Base-by-base conservation (phyloP, 2,113 vertebrate species). In the Gymnogyps californianus region DNA sequence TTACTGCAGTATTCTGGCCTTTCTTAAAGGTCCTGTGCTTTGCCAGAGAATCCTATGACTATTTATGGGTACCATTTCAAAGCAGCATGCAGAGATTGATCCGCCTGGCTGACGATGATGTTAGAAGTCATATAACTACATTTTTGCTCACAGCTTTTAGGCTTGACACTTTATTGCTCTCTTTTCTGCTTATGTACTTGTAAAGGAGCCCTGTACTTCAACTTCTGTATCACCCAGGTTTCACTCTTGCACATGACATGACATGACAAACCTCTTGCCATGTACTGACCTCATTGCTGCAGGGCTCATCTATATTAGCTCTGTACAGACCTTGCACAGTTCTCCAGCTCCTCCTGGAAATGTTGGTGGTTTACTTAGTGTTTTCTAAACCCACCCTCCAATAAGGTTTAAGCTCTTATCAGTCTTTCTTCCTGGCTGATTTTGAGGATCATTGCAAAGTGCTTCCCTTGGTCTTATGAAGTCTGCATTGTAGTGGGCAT, bases 121-220 rank as follows among this genome's bases (percentile, higher is more conserved):
- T 46, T 93, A n/a, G 20, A 90, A 67, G 18, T 71, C 64, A 49
- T 51, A 31, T 61, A 88, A 78, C 52, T 75, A 57, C 44, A 26
- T 52, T 91, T 87, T 89, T 67, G 31, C 52, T 79, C 83, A 42
- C n/a, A 78, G 54, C 36, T 95, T 96, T 95, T 89, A 92, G 72
- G 51, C 38, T 21, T 79, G 65, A 46, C 7, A 8, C 8, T 47
- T 89, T 84, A 66, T 71, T 89, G 42, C 42, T 90, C 26, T 62
- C 59, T 84, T 95, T 76, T 69, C 32, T 76, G 66, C 70, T 82
- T 79, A 62, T 13, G 26, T 40, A 59, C 67, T 36, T 74, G 29
- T 81, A 89, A 83, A 92, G 64, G 42, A 92, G 36, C 36, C 44
- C 57, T 54, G 10, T 70, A 55, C 70, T 72, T 87, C 54, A 69